Conservation (phyloP, 2,797 vertebrate genomes). For the Tachyglossus aculeatus region DNA sequence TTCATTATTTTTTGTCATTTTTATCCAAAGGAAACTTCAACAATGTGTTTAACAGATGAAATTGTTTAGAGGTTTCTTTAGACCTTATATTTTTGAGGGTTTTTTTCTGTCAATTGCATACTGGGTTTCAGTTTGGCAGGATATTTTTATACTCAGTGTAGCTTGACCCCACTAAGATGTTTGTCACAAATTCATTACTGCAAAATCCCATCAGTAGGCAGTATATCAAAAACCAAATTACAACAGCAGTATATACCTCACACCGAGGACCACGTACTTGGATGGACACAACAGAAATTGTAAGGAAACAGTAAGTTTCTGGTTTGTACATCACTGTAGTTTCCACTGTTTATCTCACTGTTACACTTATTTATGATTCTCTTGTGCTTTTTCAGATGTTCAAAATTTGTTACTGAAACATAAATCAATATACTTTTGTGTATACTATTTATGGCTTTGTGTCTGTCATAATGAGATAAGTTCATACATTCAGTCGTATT, state of each 20-base stretch:
- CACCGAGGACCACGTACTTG: neutral
- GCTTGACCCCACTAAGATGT: neutral
- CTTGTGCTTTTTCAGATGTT: neutral
- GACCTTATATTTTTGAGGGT: no score
- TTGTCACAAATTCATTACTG: neutral
- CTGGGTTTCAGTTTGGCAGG: neutral
- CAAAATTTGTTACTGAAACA: neutral
- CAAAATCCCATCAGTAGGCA: neutral
- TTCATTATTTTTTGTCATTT: conserved; percentile 31
- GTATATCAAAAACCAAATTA: neutral
- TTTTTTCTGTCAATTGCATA: neutral
- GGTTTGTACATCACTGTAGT: neutral
- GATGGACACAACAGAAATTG: neutral
- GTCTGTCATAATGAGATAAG: neutral
- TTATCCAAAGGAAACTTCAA: neutral
- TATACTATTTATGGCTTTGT: neutral
- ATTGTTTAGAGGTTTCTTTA: conserved; percentile 15
- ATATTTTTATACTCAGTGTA: neutral
- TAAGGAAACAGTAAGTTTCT: neutral
- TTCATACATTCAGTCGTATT: no score
- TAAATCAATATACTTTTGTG: neutral
- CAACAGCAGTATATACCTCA: neutral
- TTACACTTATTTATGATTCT: neutral
- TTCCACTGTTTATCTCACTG: neutral
- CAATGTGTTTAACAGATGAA: neutral